Base-by-base conservation (phyloP, 2,113 vertebrate species). In the Cyanoliseus patagonus region DNA sequence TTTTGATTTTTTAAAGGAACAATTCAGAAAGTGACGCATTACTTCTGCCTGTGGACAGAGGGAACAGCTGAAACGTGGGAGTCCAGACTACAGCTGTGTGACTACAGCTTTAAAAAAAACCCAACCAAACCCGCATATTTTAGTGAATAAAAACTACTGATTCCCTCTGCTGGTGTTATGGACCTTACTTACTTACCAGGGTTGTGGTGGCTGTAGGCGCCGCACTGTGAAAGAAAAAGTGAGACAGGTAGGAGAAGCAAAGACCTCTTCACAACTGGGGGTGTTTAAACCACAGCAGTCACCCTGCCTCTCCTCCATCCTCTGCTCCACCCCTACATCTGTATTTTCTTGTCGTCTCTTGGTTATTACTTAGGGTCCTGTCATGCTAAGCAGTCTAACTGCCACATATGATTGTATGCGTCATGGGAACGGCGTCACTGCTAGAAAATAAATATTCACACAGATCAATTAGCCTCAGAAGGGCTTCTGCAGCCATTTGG, bases 21-120 rank as follows among this genome's bases (percentile, higher is more conserved):
- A 95, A 94, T 96, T 92, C 96, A 85, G 92, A 95, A 95, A 94
- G 92, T 96, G 96, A 96, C 81, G 83, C 93, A 93, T 92, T 96
- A 81, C 94, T 97, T 97, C 94, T 97, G 96, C 94, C 88, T 92
- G 92, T 95, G 97, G 97, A 96, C 96, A 93, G 95, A 96, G 94
- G 66, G 95, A 97, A 97, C 97, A 97, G 97, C 96, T 97, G 97
- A 97, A 92, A 97, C 68, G 96, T 97, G 96, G 96, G 96, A 96
- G 93, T 96, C 97, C 91, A 97, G 96, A 97, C 96, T 97, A 94
- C 96, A 97, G 96, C 96, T 97, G 97, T 96, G 95, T 97, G 96
- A 96, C 95, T 96, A 79, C 91, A 94, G 95, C 55, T 94, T 94
- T 76, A 37, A 47, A 52, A 31, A 49, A 59, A 49, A 24, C 12